Conservation (phyloP, 2,888 invertebrate species). For the Euphydryas editha region DNA sequence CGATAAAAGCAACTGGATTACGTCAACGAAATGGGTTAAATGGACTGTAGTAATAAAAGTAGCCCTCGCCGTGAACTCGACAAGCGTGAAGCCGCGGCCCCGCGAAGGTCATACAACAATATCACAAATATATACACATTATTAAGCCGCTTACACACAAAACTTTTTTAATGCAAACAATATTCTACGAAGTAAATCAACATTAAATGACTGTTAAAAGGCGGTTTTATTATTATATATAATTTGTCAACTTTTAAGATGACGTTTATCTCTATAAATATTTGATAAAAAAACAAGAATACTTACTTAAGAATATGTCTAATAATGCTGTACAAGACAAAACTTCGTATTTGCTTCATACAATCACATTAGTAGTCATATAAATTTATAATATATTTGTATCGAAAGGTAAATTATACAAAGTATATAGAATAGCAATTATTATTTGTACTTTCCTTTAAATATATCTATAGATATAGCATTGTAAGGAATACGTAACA, state of each 20-base stretch:
- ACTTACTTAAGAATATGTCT: too few relatives aligned
- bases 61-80: constrained; percentile 77
- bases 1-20: constrained; percentile 54
- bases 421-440: constrained; percentile 10
- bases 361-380: too few relatives aligned
- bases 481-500: constrained; percentile 16
- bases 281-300: background rate
- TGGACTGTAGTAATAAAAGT: constrained; percentile 72
- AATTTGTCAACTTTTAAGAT: background rate
- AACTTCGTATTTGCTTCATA: too few relatives aligned
- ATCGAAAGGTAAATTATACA: background rate
- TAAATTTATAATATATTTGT: background rate
- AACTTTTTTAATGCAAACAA: background rate
- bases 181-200: background rate
- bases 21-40: constrained; percentile 77
- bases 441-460: constrained; percentile 27
- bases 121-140: constrained; percentile 28
- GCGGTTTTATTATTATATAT: background rate
- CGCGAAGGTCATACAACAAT: constrained; percentile 58
- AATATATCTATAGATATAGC: constrained; percentile 34
- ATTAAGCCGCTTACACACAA: constrained; percentile 31
- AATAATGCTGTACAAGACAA: background rate
- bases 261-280: background rate
- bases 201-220: background rate
- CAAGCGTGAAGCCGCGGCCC: constrained; percentile 54